Evolutionary conservation across 1,140 invertebrate genomes (phyloP).

Genomic region (Trichoplusia ni): DNA sequence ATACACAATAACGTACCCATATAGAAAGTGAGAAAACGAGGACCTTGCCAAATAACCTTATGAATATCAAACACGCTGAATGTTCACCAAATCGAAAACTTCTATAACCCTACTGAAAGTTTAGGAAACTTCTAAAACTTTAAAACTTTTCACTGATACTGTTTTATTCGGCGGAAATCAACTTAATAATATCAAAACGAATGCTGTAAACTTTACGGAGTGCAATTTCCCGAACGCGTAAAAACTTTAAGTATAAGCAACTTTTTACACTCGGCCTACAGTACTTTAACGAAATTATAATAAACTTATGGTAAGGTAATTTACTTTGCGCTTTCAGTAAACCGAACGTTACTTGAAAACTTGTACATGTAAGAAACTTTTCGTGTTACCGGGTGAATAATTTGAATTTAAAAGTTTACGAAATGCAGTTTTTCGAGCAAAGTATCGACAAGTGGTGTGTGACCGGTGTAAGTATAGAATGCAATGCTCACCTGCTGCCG

Average conservation of each 20-base stretch:
- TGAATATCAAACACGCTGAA: neutral
- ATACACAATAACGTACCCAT: constrained; percentile 8
- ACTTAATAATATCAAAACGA: no score
- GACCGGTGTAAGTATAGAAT: neutral
- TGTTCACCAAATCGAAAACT: constrained; percentile 4
- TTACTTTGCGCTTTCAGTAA: neutral
- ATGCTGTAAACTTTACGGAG: no score
- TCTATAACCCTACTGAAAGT: neutral
- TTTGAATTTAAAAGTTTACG: neutral
- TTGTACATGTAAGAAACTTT: constrained; percentile 1
- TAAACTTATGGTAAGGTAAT: no score
- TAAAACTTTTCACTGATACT: neutral
- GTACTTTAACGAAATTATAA: no score
- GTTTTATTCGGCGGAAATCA: no score
- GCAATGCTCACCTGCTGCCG: constrained; percentile 65
- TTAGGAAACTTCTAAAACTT: neutral
- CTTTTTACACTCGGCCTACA: no score
- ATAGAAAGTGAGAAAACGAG: neutral
- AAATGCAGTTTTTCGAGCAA: neutral
- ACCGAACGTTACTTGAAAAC: neutral
- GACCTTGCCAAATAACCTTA: constrained; percentile 31
- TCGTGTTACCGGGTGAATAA: neutral
- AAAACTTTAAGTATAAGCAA: no score
- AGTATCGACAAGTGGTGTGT: neutral
- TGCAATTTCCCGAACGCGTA: no score